Evolutionary conservation across 1,140 invertebrate genomes (phyloP).

Genomic region (Hermetia illucens): DNA sequence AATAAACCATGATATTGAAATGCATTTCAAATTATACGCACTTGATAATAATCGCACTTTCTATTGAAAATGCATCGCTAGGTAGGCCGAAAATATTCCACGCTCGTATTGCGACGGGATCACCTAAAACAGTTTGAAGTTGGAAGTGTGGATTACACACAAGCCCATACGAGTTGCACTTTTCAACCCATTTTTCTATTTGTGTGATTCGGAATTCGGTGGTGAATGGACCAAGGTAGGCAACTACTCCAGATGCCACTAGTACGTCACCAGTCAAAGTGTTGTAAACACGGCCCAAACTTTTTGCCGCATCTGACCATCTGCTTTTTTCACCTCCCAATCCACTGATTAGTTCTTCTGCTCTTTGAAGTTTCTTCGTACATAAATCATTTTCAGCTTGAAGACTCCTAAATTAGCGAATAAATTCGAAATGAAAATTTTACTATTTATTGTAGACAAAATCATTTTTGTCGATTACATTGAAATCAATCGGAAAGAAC

Average conservation of each 20-base stretch:
- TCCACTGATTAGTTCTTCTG: conserved; percentile 82
- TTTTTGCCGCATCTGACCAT: conserved; percentile 67
- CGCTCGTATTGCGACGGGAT: conserved; percentile 71
- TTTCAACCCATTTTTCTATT: conserved; percentile 56
- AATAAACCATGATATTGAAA: neutral
- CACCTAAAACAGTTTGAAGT: conserved; percentile 60
- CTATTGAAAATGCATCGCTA: conserved; percentile 76
- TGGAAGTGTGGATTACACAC: conserved; percentile 63
- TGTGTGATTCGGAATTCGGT: conserved; percentile 46
- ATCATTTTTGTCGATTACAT: too few species aligned
- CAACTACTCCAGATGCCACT: conserved; percentile 74
- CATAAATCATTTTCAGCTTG: conserved; percentile 76
- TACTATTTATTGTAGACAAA: too few species aligned
- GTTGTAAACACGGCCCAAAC: conserved; percentile 53
- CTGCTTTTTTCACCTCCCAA: conserved; percentile 67
- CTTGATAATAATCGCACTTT: conserved; percentile 84
- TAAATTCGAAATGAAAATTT: neutral
- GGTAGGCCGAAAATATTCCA: conserved; percentile 89
- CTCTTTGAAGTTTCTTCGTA: conserved; percentile 77
- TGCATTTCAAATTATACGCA: conserved; percentile 26
- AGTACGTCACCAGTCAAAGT: conserved; percentile 65
- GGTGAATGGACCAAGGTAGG: conserved; percentile 85
- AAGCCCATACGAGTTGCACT: conserved; percentile 49
- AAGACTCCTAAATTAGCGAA: conserved; percentile 37
- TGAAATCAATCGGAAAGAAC: too few species aligned